A percentile compares a stretch with the other conserved stretches of the same genome.
Conservation (phyloP, 2,888 invertebrate genomes). For the Hesperia comma region DNA sequence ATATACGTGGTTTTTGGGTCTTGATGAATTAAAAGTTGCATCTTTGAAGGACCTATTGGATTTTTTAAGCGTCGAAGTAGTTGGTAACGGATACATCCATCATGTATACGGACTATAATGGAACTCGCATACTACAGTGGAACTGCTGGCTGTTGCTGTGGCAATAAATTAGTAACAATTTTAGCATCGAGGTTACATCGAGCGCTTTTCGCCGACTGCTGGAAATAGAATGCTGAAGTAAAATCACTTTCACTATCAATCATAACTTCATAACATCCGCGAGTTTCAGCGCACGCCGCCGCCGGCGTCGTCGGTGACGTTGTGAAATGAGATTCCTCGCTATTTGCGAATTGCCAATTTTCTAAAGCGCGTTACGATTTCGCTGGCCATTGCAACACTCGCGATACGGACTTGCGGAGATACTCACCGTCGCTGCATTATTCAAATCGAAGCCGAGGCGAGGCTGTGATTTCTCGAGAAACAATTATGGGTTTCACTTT, state of each 20-base stretch:
- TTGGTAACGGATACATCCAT: too few relatives aligned
- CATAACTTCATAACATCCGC: conserved; percentile 25
- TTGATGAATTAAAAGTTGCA: too few relatives aligned
- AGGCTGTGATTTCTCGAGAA: conserved; percentile 53
- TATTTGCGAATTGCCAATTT: conserved; percentile 30
- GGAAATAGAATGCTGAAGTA: conserved; percentile 25
- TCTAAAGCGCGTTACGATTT: conserved; percentile 27
- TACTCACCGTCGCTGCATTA: conserved; percentile 40
- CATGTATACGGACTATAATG: too few relatives aligned
- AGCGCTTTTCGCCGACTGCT: neutral
- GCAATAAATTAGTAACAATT: neutral
- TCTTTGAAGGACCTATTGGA: too few relatives aligned
- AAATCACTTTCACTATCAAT: conserved; percentile 35
- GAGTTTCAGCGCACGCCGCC: conserved; percentile 14
- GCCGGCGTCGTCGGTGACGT: conserved; percentile 10
- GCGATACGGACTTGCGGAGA: conserved; percentile 39
- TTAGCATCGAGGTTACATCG: neutral
- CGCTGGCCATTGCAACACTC: conserved; percentile 41
- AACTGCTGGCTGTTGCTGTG: too few relatives aligned
- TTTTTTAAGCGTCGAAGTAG: too few relatives aligned
- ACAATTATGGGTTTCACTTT: conserved; percentile 79
- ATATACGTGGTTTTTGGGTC: too few relatives aligned
- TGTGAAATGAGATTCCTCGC: conserved; percentile 26
- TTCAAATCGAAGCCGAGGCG: conserved; percentile 41
- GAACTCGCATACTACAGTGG: too few relatives aligned